phyloP scores from a whole-genome alignment of 1,140 invertebrate species.

The Solenopsis fugax region DNA sequence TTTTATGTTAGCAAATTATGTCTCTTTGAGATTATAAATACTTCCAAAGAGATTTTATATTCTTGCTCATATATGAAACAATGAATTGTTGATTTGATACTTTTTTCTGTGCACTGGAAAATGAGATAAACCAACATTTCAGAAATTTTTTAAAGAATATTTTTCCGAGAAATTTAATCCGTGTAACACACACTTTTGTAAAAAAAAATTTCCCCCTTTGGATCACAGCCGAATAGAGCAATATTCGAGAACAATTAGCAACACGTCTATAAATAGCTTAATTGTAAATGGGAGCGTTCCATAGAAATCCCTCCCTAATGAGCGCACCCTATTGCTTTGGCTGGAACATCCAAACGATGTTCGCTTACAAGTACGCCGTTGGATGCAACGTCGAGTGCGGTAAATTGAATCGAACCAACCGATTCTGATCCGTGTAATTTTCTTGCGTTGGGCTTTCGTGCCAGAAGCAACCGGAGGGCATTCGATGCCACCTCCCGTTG shows the following conservation, averaged over 20 bases:
- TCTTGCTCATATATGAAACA: no score
- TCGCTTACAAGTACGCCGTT: not conserved
- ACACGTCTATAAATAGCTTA: not conserved
- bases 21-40: no score
- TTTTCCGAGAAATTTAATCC: not conserved
- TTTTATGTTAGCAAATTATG: no score
- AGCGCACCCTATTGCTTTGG: not conserved
- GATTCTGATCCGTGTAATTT: constrained; percentile 44
- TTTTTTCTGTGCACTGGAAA: no score
- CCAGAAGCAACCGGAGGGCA: not conserved
- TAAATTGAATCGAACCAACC: constrained; percentile 22
- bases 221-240: not conserved
- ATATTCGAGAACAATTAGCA: not conserved
- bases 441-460: constrained; percentile 37
- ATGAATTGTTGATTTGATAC: no score
- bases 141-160: not conserved
- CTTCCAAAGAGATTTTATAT: no score
- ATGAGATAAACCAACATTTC: not conserved
- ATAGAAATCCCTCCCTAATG: constrained; percentile 34
- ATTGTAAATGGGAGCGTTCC: not conserved
- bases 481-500: not conserved
- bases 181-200: not conserved
- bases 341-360: not conserved
- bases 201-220: not conserved
- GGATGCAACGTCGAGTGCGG: not conserved